phyloP scores from a whole-genome alignment of 2,797 vertebrate genomes.

The Scarus forsteni region DNA sequence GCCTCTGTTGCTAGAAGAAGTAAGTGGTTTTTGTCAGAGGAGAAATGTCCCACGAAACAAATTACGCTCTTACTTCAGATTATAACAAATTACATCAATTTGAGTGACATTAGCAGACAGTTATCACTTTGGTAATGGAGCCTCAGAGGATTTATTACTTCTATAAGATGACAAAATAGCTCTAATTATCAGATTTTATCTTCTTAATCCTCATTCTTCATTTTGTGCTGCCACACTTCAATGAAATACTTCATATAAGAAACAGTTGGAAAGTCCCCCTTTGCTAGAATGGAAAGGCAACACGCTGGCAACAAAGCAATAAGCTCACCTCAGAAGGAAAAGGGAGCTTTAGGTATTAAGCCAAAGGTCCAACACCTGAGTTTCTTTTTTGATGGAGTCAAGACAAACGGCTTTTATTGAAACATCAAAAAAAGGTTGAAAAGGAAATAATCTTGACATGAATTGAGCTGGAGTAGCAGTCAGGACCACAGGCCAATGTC shows the following conservation, averaged over 20 bases:
- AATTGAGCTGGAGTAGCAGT: constrained; percentile 38
- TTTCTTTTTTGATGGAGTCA: constrained; percentile 57
- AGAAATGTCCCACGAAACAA: background rate
- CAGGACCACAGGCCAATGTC: constrained; percentile 33
- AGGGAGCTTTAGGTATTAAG: constrained; percentile 22
- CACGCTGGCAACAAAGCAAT: constrained; percentile 37
- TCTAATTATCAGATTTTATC: background rate
- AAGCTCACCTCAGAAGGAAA: constrained; percentile 25
- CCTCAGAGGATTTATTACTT: background rate
- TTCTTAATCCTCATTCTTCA: background rate
- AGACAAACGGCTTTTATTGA: constrained; percentile 64
- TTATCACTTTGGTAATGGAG: constrained; percentile 6
- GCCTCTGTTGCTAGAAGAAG: too few species aligned
- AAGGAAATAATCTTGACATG: constrained; percentile 44
- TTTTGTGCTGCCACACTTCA: constrained; percentile 8
- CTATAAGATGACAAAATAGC: background rate
- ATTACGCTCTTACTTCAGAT: constrained; percentile 13
- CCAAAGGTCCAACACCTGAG: constrained; percentile 51
- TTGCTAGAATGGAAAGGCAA: constrained; percentile 25
- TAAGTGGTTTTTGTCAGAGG: background rate
- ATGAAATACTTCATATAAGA: background rate
- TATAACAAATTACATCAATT: background rate
- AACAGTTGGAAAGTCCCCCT: constrained; percentile 7
- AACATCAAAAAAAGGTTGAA: constrained; percentile 45
- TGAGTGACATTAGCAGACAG: background rate